Evolutionary conservation across 2,113 vertebrate species (phyloP).

Genomic region (Bufo gargarizans): DNA sequence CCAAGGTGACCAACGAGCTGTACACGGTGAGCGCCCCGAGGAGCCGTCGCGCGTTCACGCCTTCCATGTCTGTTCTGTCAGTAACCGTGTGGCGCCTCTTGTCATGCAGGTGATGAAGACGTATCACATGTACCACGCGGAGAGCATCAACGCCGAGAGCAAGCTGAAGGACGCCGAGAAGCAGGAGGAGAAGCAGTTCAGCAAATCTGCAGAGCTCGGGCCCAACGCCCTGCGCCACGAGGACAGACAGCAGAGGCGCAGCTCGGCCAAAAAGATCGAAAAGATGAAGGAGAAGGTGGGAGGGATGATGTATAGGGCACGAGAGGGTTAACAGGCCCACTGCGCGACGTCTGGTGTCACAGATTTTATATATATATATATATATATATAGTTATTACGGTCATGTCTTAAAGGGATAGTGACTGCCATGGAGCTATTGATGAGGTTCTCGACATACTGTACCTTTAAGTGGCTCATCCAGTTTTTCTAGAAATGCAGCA

Average conservation of each 20-base stretch:
- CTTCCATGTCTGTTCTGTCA: not conserved
- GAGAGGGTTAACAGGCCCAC: not conserved
- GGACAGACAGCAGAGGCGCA: conserved; percentile 90
- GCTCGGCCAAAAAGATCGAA: conserved; percentile 94
- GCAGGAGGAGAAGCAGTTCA: conserved; percentile 96
- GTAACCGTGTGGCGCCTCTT: too few species aligned
- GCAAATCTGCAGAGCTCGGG: conserved; percentile 86
- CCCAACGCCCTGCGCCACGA: conserved; percentile 87
- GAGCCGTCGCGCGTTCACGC: not conserved
- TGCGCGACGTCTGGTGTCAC: too few species aligned
- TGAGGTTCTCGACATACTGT: not conserved
- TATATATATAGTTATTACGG: not conserved
- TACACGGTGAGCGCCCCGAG: conserved; percentile 87
- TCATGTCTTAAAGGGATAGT: not conserved
- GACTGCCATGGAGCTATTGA: not conserved
- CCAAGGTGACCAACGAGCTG: conserved; percentile 96
- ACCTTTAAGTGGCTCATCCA: not conserved
- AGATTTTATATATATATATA: too few species aligned
- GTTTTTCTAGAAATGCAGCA: too few species aligned
- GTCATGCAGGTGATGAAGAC: conserved; percentile 95
- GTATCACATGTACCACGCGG: conserved; percentile 97
- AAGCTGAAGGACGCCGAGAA: conserved; percentile 98
- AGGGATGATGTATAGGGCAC: too few species aligned
- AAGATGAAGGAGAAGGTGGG: conserved; percentile 86
- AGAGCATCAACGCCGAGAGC: conserved; percentile 93